Base-by-base conservation (phyloP, 2,888 invertebrate genomes). In the Caenorhabditis japonica region DNA sequence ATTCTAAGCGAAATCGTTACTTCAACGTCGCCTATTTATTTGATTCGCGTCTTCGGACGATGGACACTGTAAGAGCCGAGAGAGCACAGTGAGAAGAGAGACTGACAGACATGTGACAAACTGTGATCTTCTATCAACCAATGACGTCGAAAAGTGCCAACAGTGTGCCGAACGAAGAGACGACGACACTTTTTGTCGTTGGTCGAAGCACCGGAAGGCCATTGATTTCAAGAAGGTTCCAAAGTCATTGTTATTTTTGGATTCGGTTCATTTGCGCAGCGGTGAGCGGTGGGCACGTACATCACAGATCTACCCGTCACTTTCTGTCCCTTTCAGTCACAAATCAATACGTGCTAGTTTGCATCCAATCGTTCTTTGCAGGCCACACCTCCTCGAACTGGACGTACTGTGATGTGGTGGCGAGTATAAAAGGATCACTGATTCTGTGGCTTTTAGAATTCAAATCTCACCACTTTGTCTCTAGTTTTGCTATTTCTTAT, bases 61-160 rank as follows among this genome's bases (percentile, higher is more conserved):
- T 56, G 49, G 56, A 66, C 49, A 58, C 10, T 19, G 21, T 21
- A 15, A 15, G 44, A 39, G 56, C 36, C 33, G 36, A 66, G 49
- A 58, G 56, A 66, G 49, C 47, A 44, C 43, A 15, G 51, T 43
- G 66, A 58, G 49, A 12, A 17, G 25, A 49, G 66, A 66, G 55
- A 23, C 19, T 12, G 12, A 8, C 33, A 13, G 52, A 52, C 34
- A 47, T 56, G 55, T 47, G 56, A 56, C 51, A 56, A 66, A 66
- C 66, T 56, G 56, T 58, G 66, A 58, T 66, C 66, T 66, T 56
- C 66, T 56, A 66, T 66, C 51, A 66, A 66, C 56, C 66, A 66
- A 66, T 66, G 66, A 66, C 66, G 66, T 51, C 49, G 56, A 56
- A 56, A 33, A 56, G 56, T 49, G 12, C 56, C 47, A 66, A 41